Evolutionary conservation across 2,797 vertebrate species (phyloP).

Genomic region (Cynopterus sphinx): DNA sequence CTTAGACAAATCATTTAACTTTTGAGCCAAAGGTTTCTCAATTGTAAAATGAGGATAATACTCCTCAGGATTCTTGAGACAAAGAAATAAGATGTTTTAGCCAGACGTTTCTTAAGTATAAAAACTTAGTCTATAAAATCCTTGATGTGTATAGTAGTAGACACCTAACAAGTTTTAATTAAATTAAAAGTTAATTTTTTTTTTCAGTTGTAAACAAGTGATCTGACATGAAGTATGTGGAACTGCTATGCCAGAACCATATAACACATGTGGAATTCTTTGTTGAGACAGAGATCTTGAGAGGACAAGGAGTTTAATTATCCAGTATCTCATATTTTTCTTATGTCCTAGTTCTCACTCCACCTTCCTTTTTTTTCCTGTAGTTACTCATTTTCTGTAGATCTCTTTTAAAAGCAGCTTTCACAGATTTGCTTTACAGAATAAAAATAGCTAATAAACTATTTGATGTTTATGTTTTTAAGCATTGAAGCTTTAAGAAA

Average conservation of each 20-base stretch:
- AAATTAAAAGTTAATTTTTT: not conserved
- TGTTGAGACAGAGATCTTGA: not conserved
- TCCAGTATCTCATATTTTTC: not conserved
- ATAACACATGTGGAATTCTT: not conserved
- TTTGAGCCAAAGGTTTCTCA: not conserved
- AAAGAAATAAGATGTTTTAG: not conserved
- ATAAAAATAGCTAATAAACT: constrained; percentile 1
- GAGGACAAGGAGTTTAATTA: not conserved
- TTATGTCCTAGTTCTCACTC: not conserved
- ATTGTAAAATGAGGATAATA: not conserved
- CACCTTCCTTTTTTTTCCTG: not conserved
- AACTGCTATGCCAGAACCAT: not conserved
- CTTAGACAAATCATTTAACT: not conserved
- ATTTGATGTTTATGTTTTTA: constrained; percentile 15
- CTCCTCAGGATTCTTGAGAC: not conserved
- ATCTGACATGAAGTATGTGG: not conserved
- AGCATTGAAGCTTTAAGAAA: not conserved
- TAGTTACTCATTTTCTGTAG: not conserved
- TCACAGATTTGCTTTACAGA: not conserved
- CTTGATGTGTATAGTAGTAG: not conserved
- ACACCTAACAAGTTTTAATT: not conserved
- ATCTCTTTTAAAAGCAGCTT: constrained; percentile 3
- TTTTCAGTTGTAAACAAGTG: not conserved
- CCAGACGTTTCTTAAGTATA: not conserved
- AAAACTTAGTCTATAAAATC: constrained; percentile 25